Base-by-base conservation (phyloP, 1,140 invertebrate genomes). In the Monochamus saltuarius region DNA sequence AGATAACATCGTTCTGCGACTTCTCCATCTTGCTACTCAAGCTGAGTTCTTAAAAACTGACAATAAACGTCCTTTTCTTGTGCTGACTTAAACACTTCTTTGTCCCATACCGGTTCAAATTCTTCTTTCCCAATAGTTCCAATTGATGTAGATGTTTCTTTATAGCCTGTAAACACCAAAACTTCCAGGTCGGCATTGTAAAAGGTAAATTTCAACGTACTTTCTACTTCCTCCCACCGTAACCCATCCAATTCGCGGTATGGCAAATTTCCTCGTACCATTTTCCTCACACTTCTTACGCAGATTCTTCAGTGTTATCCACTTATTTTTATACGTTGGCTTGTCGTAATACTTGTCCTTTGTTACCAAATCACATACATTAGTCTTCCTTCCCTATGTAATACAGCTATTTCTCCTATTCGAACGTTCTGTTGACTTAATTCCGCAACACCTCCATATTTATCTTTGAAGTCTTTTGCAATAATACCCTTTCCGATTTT, bases 21-120 rank as follows among this genome's bases (percentile, higher is more conserved):
- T 17, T 14, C 17, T 46, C 22, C 45, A 13, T 46, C 16, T 46
- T 11, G 11, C 22, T 10, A 9, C 22, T 17, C 45, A 1, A 52
- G 11, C 35, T 52, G 29, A 34, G 22, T 14, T 7, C 16, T 13
- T 0, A 35, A 9, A 7, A 7, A 4, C 35, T 52, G 14, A 34
- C 49, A 52, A 10, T 34, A 52, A 6, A 11, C 17, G 16, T 52
- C 49, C 29, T 52, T 16, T 38, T 22, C 10, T 52, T 52, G 49
- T 9, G 49, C 49, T n/a, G 16, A 34, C 10, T 35, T 52, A 22
- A 52, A 13, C 10, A 52, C 11, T 13, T 52, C 49, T 52, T 34
- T 35, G n/a, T 52, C 35, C 49, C 49, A 52, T 34, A 22, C 34
- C 2, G 49, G 49, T 35, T 46, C 45, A 11, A 46, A 19, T 19